Evolutionary conservation across 2,797 vertebrate species (phyloP), one percentile per base, ranked within the genome.

Genomic region (Xerus rutilus): DNA sequence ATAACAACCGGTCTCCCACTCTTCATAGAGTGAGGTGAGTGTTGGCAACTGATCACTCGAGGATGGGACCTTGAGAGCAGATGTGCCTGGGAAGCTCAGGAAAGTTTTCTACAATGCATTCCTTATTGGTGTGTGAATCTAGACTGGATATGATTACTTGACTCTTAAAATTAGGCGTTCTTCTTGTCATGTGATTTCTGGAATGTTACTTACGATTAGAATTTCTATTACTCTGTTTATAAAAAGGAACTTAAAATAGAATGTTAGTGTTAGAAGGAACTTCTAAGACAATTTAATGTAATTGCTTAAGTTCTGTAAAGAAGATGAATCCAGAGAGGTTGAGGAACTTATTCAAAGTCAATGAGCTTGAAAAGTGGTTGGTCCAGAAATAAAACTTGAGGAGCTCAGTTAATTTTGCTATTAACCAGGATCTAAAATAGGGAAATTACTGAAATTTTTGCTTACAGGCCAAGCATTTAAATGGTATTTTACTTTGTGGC

Each of bases 151-250:
- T 62, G 28, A 93, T 84, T 74, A 91, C 73, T 54, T 20, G 49
- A 18, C 30, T 89, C 21, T 89, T 86, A 43, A 86, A 77, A 59
- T n/a, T 70, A 92, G n/a, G 14, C 43, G 91, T 92, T 93, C 43
- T 84, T 94, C 67, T 82, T 74, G 92, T 39, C 73, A 76, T 32
- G 15, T 52, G 64, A 93, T 88, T 93, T 89, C 45, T 96, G 59
- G 65, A 85, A 94, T 72, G 65, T 79, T 78, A 83, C 70, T 90
- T 92, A 69, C 83, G 14, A 73, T 84, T 89, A 92, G 47, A 93
- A 54, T 43, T 94, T 96, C 78, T 90, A n/a, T 90, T 92, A 94
- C 74, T 64, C 43, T 74, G 54, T 96, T 84, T 94, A 18, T 72
- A 83, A 95, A 91, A 94, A 86, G 65, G 43, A 94, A 95, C 49